Evolutionary conservation across 2,888 invertebrate species (phyloP), one percentile per base, ranked within the genome.

Genomic region (Argyra leucocephala): DNA sequence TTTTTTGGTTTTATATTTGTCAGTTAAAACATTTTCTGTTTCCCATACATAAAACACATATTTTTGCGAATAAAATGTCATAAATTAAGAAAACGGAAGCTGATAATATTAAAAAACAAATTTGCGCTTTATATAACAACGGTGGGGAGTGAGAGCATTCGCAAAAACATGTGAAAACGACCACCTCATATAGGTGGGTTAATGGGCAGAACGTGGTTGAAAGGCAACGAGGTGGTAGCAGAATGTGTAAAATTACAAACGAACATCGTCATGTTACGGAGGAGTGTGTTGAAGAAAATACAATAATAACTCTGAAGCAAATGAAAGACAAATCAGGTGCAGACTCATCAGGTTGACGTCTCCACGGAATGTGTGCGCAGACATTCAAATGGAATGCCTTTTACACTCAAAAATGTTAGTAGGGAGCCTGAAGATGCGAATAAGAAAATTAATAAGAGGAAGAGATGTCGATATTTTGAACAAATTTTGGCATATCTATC

Each of bases 1-100:
- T n/a, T n/a, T n/a, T n/a, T n/a, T n/a, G n/a, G n/a, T n/a, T n/a
- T n/a, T n/a, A n/a, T n/a, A n/a, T n/a, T n/a, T n/a, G n/a, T n/a
- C n/a, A n/a, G n/a, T n/a, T n/a, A n/a, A n/a, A n/a, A n/a, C n/a
- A n/a, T n/a, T n/a, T n/a, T n/a, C n/a, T n/a, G n/a, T n/a, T n/a
- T n/a, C n/a, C 10, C 7, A 22, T 58, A 22, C 7, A 58, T 22
- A 58, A 22, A 58, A 22, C 36, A 4, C 1, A 37, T 22, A 21
- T 23, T 62, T 62, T 21, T 10, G 31, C 10, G 22, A 4, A 22
- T 37, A 62, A 62, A 37, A 62, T 37, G 22, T 15, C 36, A 10
- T 62, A 62, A 37, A 62, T 62, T 62, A 62, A 62, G 36, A 62
- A 62, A 62, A 37, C 10, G 22, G 36, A 62, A 62, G 62, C 62